Evolutionary conservation across 2,888 invertebrate species (phyloP).

Genomic region (Adineta ricciae): DNA sequence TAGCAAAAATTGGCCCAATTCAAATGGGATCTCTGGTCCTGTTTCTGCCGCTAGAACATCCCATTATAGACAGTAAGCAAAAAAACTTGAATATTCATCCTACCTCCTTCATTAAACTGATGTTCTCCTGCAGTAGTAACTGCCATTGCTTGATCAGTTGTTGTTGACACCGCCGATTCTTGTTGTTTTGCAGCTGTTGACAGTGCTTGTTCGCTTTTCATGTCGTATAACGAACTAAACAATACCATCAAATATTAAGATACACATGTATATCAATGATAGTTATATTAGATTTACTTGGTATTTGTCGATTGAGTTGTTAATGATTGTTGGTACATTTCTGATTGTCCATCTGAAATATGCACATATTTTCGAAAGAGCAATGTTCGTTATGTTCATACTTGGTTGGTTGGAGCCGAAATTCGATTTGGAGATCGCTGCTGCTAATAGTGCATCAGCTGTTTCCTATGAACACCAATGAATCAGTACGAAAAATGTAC

Average conservation of each 20-base stretch:
- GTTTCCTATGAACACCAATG: neutral
- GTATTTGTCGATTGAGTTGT: neutral
- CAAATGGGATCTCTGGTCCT: conserved; percentile 3
- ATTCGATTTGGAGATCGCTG: neutral
- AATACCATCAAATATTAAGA: neutral
- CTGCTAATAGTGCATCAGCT: neutral
- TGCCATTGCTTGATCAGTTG: neutral
- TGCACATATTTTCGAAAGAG: too few species aligned
- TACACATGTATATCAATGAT: neutral
- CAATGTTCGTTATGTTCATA: neutral
- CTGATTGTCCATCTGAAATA: neutral
- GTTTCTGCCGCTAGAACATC: neutral
- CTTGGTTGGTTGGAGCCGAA: neutral
- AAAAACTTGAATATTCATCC: too few species aligned
- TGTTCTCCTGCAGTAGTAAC: neutral
- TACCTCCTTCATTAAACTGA: neutral
- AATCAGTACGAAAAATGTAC: neutral
- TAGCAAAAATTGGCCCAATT: neutral
- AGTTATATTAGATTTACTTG: neutral
- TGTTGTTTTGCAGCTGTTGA: neutral
- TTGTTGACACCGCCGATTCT: neutral
- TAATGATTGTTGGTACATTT: neutral
- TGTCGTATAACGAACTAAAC: neutral
- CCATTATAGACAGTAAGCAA: neutral
- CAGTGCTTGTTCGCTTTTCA: neutral